Evolutionary conservation across 2,113 vertebrate genomes (phyloP).

Genomic region (Zeus faber): DNA sequence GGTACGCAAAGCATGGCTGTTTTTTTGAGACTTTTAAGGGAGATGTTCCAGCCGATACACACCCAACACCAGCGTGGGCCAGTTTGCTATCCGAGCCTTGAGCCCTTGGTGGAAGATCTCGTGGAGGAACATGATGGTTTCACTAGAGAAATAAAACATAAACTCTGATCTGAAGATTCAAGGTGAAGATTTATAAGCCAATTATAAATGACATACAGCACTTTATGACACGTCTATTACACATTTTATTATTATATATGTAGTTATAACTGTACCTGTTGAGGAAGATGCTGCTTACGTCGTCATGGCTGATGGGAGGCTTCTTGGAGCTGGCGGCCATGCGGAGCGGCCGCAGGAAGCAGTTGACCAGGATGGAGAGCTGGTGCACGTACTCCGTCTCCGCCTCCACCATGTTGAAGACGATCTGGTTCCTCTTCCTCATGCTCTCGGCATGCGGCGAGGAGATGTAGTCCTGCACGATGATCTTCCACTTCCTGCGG

Average conservation of each 20-base stretch:
- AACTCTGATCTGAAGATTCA: too few relatives aligned
- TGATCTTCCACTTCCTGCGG: conserved; percentile 96
- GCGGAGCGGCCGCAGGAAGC: conserved; percentile 89
- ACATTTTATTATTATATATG: too few relatives aligned
- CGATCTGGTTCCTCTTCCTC: conserved; percentile 97
- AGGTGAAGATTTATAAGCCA: too few relatives aligned
- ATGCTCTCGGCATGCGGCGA: conserved; percentile 97
- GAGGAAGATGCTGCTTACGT: conserved; percentile 95
- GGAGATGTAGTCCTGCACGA: conserved; percentile 97
- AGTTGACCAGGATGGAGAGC: conserved; percentile 92
- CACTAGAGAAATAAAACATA: conserved; percentile 69
- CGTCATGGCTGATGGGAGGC: conserved; percentile 90
- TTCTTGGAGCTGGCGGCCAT: conserved; percentile 99
- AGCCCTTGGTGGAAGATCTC: conserved; percentile 99
- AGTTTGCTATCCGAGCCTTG: conserved; percentile 93
- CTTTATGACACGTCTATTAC: too few relatives aligned
- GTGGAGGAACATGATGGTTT: conserved; percentile 99
- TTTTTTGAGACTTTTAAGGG: too few relatives aligned
- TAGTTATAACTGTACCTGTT: too few relatives aligned
- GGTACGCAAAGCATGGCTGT: too few relatives aligned
- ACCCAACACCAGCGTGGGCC: conserved; percentile 97
- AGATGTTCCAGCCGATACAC: conserved; percentile 67
- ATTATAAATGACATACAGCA: too few relatives aligned
- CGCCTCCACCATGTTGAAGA: conserved; percentile 97
- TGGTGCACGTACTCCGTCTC: conserved; percentile 96